Evolutionary conservation across 2,113 vertebrate genomes (phyloP), one percentile per base, ranked within the genome.

Genomic region (Lutjanus erythropterus): DNA sequence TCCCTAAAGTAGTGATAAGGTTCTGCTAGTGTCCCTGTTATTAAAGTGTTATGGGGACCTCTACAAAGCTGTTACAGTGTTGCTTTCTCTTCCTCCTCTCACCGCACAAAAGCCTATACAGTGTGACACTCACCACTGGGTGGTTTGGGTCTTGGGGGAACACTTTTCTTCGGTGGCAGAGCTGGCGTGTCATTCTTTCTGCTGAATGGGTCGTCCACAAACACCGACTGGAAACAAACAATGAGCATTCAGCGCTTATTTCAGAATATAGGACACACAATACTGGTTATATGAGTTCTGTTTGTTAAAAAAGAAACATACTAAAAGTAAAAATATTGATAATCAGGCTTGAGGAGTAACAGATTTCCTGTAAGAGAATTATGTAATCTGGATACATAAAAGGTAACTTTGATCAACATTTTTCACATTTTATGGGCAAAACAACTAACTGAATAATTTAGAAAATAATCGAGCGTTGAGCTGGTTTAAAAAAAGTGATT

Each of bases 131-230:
- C 95, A 99, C 98, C 98, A 83, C 97, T 98, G 89, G 97, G 97
- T 52, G 97, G 97, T 91, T 97, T 97, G 88, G 98, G 97, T 70
- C 98, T 94, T 1, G 97, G 97, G 8, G 97, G 98, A 75, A 98
- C 92, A 35, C 93, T 96, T 89, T 98, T 99, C 95, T 99, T 99
- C 11, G 97, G 98, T 15, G 97, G 98, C 47, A 99, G 95, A 3
- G 97, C 97, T 5, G 98, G 97, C 9, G 95, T 99, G 89, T 98
- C 97, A 71, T 94, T 95, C 91, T 97, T 97, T 90, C 96, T 96
- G 94, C 94, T 96, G 94, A 98, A 99, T 73, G 97, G 97, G 85
- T 99, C 98, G 0, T 99, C 97, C 44, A 95, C 88, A 90, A 99
- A 98, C 80, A 94, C 96, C 35, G 95, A 44, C 86, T 96, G 94